Evolutionary conservation across 2,888 invertebrate species (phyloP).

Genomic region (Lissonota sp.): DNA sequence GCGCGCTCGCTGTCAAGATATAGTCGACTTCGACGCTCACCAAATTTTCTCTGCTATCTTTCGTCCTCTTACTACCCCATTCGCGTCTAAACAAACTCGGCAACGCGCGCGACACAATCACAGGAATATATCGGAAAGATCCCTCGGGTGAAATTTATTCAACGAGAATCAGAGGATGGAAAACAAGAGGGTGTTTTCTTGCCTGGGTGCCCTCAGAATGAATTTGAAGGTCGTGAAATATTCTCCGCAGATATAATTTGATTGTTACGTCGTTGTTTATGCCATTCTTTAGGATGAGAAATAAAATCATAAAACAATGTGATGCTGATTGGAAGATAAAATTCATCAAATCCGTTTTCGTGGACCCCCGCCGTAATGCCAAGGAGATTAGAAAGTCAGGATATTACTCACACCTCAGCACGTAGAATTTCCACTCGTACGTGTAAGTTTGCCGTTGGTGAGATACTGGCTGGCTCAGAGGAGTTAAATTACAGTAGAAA

Average conservation of each 20-base stretch:
- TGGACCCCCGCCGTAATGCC: constrained; percentile 1
- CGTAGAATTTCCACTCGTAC: constrained; percentile 40
- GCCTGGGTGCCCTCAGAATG: constrained; percentile 21
- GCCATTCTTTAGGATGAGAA: constrained; percentile 4
- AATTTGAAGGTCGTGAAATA: constrained; percentile 34
- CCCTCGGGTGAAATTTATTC: constrained; percentile 38
- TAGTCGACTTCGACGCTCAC: constrained; percentile 15
- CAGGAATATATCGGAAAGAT: constrained; percentile 19
- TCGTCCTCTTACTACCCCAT: too few relatives aligned
- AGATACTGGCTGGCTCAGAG: constrained; percentile 20
- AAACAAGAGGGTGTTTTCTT: constrained; percentile 44
- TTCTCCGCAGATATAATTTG: not conserved
- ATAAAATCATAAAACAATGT: too few relatives aligned
- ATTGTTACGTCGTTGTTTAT: not conserved
- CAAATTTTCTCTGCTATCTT: constrained; percentile 22
- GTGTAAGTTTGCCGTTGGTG: constrained; percentile 37
- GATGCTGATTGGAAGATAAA: too few relatives aligned
- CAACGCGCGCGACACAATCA: constrained; percentile 29
- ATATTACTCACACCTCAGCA: constrained; percentile 33
- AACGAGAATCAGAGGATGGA: constrained; percentile 49
- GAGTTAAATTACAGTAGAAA: constrained; percentile 59
- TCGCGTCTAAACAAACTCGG: constrained; percentile 2
- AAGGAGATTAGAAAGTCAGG: constrained; percentile 55
- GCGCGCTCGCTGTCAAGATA: constrained; percentile 36
- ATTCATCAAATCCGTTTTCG: too few relatives aligned